A percentile compares a stretch with the other conserved stretches of the same genome.
Evolutionary conservation across 1,140 invertebrate species (phyloP).

Genomic region (Atta cephalotes): DNA sequence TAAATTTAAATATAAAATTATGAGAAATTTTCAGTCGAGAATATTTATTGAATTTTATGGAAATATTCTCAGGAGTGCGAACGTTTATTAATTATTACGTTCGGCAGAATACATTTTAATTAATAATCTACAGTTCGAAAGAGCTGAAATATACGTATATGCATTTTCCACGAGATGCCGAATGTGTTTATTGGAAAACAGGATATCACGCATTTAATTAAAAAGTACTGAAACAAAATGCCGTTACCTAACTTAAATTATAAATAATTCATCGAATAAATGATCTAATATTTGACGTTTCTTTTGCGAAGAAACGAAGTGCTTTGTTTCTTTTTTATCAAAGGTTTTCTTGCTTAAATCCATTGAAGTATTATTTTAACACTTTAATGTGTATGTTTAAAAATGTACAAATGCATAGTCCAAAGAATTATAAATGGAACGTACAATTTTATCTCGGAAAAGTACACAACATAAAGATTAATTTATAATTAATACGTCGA

Average conservation of each 20-base stretch:
- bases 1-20: conserved; percentile 4
- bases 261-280: neutral
- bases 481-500: conserved; percentile 40
- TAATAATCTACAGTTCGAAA: conserved; percentile 1
- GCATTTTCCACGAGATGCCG: conserved; percentile 5
- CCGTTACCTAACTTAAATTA: neutral
- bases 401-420: neutral
- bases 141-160: neutral
- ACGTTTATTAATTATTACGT: conserved; percentile 12
- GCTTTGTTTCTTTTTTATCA: too few species aligned
- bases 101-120: conserved; percentile 34
- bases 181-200: conserved; percentile 1
- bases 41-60: neutral
- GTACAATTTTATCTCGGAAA: neutral
- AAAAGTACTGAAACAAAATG: neutral
- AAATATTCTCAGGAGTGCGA: neutral
- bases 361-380: neutral
- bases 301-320: too few species aligned
- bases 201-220: conserved; percentile 21
- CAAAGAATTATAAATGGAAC: neutral
- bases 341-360: neutral
- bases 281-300: too few species aligned
- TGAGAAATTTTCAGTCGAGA: neutral
- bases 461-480: conserved; percentile 9
- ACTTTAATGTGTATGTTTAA: neutral